Conservation (phyloP, 1,140 invertebrate species). For the Sycophila sp. region DNA sequence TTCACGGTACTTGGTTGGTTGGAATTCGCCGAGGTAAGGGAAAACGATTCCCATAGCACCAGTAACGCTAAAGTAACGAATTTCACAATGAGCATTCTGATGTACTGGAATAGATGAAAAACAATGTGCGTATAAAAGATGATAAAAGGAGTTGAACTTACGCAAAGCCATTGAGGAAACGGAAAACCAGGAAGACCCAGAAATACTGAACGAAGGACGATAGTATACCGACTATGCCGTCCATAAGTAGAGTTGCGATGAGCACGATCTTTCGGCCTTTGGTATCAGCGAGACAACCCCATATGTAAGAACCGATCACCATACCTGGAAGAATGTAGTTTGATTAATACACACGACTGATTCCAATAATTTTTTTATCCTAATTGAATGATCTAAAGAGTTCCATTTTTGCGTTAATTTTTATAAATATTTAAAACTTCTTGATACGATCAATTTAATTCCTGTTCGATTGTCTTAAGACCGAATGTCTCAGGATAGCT, state of each 20-base stretch:
- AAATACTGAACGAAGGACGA: constrained; percentile 82
- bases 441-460: no score
- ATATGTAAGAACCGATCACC: constrained; percentile 89
- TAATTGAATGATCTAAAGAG: no score
- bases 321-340: no score
- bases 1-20: constrained; percentile 78
- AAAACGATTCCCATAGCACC: constrained; percentile 82
- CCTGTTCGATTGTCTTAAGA: no score
- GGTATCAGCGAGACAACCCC: constrained; percentile 87
- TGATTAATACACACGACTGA: no score
- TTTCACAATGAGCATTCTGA: background rate
- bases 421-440: no score
- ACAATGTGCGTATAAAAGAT: no score
- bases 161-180: constrained; percentile 88
- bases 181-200: constrained; percentile 78
- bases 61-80: constrained; percentile 69
- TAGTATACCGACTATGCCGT: constrained; percentile 77
- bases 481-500: no score
- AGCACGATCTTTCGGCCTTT: constrained; percentile 81
- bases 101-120: background rate
- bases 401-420: no score
- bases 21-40: constrained; percentile 81
- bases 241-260: constrained; percentile 79
- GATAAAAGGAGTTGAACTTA: no score
- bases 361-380: no score